Base-by-base conservation (phyloP, 1,140 invertebrate species). In the Leucophenga varia region DNA sequence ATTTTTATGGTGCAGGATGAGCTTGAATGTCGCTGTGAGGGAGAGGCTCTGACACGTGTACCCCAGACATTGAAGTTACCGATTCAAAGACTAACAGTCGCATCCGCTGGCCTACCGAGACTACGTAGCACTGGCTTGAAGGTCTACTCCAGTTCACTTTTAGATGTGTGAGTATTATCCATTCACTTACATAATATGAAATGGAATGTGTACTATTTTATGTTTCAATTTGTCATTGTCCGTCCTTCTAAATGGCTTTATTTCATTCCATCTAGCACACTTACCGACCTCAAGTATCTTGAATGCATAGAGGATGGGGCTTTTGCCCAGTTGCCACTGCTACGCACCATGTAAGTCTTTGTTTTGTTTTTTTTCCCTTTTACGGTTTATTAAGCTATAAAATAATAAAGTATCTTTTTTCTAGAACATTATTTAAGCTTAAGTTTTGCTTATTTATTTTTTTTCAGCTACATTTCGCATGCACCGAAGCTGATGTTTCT, bases 301-400 rank as follows among this genome's bases (percentile, higher is more conserved):
- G 59, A 74, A 39, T 49, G 65, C 12, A 79, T 80, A 43, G 72
- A 80, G 59, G 58, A 76, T 14, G 73, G 75, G 8, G 77, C 75
- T 7, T 80, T 80, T 47, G 60, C 72, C 6, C 65, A 77, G 45
- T 70, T 79, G 43, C 63, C 57, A 6, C 54, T 77, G 35, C 52
- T 80, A 7, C 63, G 78, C 19, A 79, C 79, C 40, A 70, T 80
- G 79, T 80, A 74, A 72, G 79, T 78, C 14, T 19, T n/a, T n/a
- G n/a, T n/a, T n/a, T n/a, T n/a, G n/a, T n/a, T n/a, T n/a, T n/a
- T n/a, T n/a, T n/a, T n/a, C n/a, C n/a, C n/a, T n/a, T n/a, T n/a
- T n/a, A n/a, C n/a, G n/a, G n/a, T n/a, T n/a, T n/a, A n/a, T n/a
- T n/a, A n/a, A n/a, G n/a, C n/a, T n/a, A n/a, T n/a, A n/a, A n/a